Base-by-base conservation (phyloP, 2,797 vertebrate genomes). In the Otolemur crassicaudatus region DNA sequence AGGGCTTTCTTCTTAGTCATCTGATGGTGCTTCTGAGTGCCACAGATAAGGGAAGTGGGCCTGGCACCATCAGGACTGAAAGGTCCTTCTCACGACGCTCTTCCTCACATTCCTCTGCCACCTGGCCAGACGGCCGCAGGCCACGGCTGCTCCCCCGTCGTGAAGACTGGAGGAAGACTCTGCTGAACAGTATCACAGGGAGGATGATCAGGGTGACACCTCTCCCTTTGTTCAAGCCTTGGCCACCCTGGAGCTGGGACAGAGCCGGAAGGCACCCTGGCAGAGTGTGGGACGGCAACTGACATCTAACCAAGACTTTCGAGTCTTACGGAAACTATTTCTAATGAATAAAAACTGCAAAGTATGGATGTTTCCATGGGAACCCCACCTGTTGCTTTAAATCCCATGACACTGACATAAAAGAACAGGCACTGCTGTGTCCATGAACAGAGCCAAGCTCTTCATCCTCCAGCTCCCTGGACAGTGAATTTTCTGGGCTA, bases 1-100 rank as follows among this genome's bases (percentile, higher is more conserved):
- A 97, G 60, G 87, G 61, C 56, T 8, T 4, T 49, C 11, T 7
- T 85, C 31, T 88, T 86, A 86, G 46, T 91, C n/a, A 53, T 94
- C 27, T 49, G 9, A 94, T 34, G 34, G 22, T 34, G 65, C 8
- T 61, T 80, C 53, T 92, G 10, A 10, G 69, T 87, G n/a, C 40
- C 60, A 27, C 10, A 76, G 79, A 70, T 70, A 80, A 9, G 11
- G 29, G 65, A 46, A 70, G 16, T 31, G 60, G 61, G 22, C 9
- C 20, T 13, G 3, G 14, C 5, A 13, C 29, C 12, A 7, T 17
- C n/a, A 75, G 43, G n/a, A 82, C 29, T 56, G 46, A 53, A 76
- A 53, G 34, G 13, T 85, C 31, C 22, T 80, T 91, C 90, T 91
- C 60, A 61, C 23, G 20, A 53, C 40, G 27, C 29, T 82, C 27